Evolutionary conservation across 2,888 invertebrate genomes (phyloP), one percentile per base, ranked within the genome.

Genomic region (Argyra leucocephala): DNA sequence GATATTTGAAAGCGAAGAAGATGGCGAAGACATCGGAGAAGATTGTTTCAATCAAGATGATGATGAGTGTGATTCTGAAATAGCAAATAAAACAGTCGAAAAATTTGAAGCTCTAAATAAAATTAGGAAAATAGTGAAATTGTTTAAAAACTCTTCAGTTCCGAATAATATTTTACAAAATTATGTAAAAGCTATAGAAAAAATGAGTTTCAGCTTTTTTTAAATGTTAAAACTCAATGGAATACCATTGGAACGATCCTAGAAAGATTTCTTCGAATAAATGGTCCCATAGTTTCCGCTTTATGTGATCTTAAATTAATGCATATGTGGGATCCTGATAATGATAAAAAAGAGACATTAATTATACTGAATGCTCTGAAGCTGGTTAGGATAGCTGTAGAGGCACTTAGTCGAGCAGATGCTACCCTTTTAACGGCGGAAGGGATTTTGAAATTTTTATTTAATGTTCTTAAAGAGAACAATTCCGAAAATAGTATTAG

Each of bases 151-250:
- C 15, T 22, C 62, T 9, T 48, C 48, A 37, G 62, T 63, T 48
- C 22, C 6, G 12, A 48, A 63, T 57, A 18, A 15, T 23, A 23
- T 63, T 63, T 57, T 63, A 22, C 62, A 63, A 63, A 48, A 10
- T 22, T 18, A 63, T 18, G 22, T 23, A 48, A 23, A 23, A 7
- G 22, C n/a, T 18, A 3, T n/a, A 12, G 26, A 61, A 26, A 37
- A 15, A 22, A 15, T 15, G 62, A 62, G 22, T 36, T 64, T 18
- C n/a, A 61, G 18, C n/a, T 64, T 24, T 12, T 64, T 6, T 22
- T 60, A 4, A 61, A 60, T 64, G 48, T 24, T n/a, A 37, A 61
- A 24, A 64, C 64, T 7, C n/a, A 61, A 1, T 64, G 61, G 61
- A 64, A 61, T 31, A 61, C n/a, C 10, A 9, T 61, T 4, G 31